Evolutionary conservation across 2,888 invertebrate species (phyloP).

Genomic region (Pristionchus maxplancki): DNA sequence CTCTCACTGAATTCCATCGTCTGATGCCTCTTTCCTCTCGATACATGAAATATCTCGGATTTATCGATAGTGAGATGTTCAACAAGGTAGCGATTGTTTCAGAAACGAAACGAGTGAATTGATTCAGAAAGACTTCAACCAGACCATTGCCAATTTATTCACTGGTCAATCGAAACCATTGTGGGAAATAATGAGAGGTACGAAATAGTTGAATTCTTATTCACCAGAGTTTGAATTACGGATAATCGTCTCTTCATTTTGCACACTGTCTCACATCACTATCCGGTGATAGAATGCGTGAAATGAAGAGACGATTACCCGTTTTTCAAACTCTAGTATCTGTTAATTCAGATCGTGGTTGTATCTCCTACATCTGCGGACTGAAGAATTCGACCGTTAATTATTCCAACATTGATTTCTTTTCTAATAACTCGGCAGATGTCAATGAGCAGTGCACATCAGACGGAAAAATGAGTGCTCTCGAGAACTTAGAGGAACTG

Average conservation of each 20-base stretch:
- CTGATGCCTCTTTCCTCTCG: constrained; percentile 4
- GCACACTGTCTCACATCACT: too few species aligned
- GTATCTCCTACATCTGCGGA: constrained; percentile 6
- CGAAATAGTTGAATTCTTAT: too few species aligned
- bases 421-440: neutral
- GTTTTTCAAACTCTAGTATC: too few species aligned
- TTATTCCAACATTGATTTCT: neutral
- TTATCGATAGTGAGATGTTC: constrained; percentile 29
- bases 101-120: neutral
- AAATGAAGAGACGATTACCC: too few species aligned
- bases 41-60: constrained; percentile 41
- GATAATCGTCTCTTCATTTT: too few species aligned
- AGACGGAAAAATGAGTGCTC: neutral
- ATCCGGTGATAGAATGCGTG: too few species aligned
- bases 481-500: neutral
- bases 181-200: constrained; percentile 33
- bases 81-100: neutral
- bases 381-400: neutral
- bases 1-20: constrained; percentile 26
- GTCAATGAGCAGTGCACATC: neutral
- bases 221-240: too few species aligned
- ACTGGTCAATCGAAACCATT: neutral
- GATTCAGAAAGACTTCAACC: neutral
- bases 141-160: neutral
- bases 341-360: neutral